Conservation (phyloP, 1,140 invertebrate genomes). For the Lineus longissimus region DNA sequence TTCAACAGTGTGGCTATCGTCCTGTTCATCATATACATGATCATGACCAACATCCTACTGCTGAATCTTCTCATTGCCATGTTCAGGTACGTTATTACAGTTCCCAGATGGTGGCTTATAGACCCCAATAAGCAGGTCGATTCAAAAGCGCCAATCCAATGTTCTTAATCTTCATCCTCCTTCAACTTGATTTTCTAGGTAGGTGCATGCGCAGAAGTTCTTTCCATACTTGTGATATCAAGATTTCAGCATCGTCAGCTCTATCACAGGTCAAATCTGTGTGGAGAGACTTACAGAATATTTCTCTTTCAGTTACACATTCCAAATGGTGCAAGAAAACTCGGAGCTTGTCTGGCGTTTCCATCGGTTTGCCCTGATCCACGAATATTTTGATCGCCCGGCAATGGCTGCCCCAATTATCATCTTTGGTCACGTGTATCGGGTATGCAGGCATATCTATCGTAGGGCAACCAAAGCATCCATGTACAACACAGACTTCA, state of each 20-base stretch:
- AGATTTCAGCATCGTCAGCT: too few relatives aligned
- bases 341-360: slow-evolving; percentile 52
- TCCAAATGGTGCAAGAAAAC: slow-evolving; percentile 48
- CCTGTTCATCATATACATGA: slow-evolving; percentile 38
- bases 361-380: slow-evolving; percentile 50
- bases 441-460: slow-evolving; percentile 20
- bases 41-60: slow-evolving; percentile 46
- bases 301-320: slow-evolving; percentile 46
- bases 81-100: slow-evolving; percentile 38
- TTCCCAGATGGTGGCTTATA: too few relatives aligned
- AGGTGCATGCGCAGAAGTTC: too few relatives aligned
- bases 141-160: too few relatives aligned
- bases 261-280: too few relatives aligned
- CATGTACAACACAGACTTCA: slow-evolving; percentile 35
- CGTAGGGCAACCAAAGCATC: not conserved
- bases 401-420: slow-evolving; percentile 53
- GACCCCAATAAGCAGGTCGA: too few relatives aligned
- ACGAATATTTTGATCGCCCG: slow-evolving; percentile 54
- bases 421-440: slow-evolving; percentile 42
- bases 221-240: too few relatives aligned
- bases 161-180: too few relatives aligned
- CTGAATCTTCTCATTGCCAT: slow-evolving; percentile 51
- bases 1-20: slow-evolving; percentile 35
- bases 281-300: too few relatives aligned
- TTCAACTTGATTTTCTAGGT: too few relatives aligned